Evolutionary conservation across 2,113 vertebrate genomes (phyloP).

Genomic region (Mastomys natalensis): DNA sequence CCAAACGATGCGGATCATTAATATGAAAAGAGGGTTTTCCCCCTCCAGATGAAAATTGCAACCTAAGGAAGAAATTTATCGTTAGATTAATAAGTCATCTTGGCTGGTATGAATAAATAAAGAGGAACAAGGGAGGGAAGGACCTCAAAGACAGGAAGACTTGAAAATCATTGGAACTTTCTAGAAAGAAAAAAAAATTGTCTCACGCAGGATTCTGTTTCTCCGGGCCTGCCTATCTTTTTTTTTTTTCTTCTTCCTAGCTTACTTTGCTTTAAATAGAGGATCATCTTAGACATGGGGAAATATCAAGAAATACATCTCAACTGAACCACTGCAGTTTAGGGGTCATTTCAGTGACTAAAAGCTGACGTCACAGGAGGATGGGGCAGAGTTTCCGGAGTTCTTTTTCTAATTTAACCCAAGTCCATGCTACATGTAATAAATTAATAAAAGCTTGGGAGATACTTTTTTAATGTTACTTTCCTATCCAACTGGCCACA

Average conservation of each 20-base stretch:
- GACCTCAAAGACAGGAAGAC: constrained; percentile 33
- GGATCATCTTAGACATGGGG: constrained; percentile 42
- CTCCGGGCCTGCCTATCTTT: neutral
- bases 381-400: neutral
- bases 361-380: neutral
- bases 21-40: constrained; percentile 64
- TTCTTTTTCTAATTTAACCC: neutral
- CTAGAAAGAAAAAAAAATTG: neutral
- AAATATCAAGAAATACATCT: constrained; percentile 37
- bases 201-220: neutral
- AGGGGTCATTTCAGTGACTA: constrained; percentile 41
- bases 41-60: constrained; percentile 73
- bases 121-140: constrained; percentile 38
- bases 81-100: constrained; percentile 75
- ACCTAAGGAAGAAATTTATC: constrained; percentile 76
- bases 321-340: neutral
- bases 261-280: neutral
- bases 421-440: neutral
- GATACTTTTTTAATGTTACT: neutral
- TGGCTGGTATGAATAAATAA: constrained; percentile 70
- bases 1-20: constrained; percentile 71
- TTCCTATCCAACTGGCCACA: neutral
- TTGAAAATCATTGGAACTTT: constrained; percentile 67
- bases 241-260: neutral
- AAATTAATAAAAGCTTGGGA: constrained; percentile 31